Conservation (phyloP, 37 sponge, comb jelly and placozoan species). For the Diacarnus erythraeanus region DNA sequence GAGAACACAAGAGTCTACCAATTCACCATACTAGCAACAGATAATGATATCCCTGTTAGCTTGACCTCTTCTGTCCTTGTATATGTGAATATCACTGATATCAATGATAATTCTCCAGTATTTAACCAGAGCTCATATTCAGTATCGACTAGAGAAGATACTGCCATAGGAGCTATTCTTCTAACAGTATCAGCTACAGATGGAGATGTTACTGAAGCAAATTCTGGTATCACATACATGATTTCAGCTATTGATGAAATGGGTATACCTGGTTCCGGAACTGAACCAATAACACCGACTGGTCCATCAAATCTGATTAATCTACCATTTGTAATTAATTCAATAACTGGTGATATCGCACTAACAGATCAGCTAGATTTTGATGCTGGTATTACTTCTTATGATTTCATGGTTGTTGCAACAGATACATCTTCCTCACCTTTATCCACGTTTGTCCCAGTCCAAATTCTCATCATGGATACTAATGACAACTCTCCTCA, state of each 20-base stretch:
- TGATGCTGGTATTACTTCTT: slow-evolving; percentile 5
- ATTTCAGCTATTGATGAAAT: background rate
- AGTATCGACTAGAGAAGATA: slow-evolving; percentile 29
- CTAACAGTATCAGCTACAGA: slow-evolving; percentile 30
- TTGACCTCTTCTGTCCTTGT: slow-evolving; percentile 10
- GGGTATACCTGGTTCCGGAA: slow-evolving; percentile 29
- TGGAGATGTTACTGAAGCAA: slow-evolving; percentile 16
- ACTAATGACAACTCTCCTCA: slow-evolving; percentile 51
- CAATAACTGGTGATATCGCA: slow-evolving; percentile 32
- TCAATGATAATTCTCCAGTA: slow-evolving; percentile 69
- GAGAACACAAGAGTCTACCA: background rate
- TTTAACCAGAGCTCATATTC: slow-evolving; percentile 14
- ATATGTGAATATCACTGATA: slow-evolving; percentile 37
- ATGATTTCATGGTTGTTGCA: slow-evolving; percentile 35
- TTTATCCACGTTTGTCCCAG: slow-evolving; percentile 2
- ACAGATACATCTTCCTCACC: slow-evolving; percentile 25
- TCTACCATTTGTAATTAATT: slow-evolving; percentile 32
- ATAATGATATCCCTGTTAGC: slow-evolving; percentile 33
- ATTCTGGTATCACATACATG: slow-evolving; percentile 26
- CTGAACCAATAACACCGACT: background rate
- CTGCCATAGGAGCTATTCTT: background rate
- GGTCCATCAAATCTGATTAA: background rate
- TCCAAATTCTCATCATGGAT: slow-evolving; percentile 20
- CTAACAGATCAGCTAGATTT: slow-evolving; percentile 18
- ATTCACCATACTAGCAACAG: slow-evolving; percentile 37